Evolutionary conservation across 2,888 invertebrate species (phyloP), one percentile per base, ranked within the genome.

Genomic region (Caenorhabditis sulstoni): DNA sequence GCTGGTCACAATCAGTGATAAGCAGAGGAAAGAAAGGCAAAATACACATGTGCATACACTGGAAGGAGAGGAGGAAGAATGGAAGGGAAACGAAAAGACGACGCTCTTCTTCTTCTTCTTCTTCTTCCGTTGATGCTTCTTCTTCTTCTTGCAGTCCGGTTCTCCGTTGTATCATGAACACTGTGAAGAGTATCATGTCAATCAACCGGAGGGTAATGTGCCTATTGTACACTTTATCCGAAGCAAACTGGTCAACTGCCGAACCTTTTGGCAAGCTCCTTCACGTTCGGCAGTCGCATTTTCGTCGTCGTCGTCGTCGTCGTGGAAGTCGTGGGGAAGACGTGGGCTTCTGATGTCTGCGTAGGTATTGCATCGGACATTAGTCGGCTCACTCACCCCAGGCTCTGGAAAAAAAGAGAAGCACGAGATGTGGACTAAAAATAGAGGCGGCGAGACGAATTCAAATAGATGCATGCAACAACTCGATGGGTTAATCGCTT

Each of bases 191-290:
- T 57, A 55, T 41, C 57, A 58, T 67, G 66, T 55, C 59, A 75
- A 75, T 66, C 59, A 61, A 66, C 61, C 66, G 61, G 53, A 61
- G 50, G 53, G 61, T 57, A 67, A 67, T 67, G 58, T 61, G 53
- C 58, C 29, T 65, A 44, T 53, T 49, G 37, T 66, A 22, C 18
- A 44, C 53, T 45, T 49, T 50, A 5, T 37, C 45, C n/a, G 7
- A n/a, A n/a, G 45, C 11, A 37, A 41, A 29, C 22, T 57, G 45
- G 47, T 50, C 37, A 68, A 59, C 16, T 49, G 49, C 50, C 59
- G 52, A 18, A 78, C 78, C 78, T 61, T 52, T 73, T 78, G 44
- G 78, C 78, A 57, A 78, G 73, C 39, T 78, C 78, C 45, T 61
- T 71, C 12, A 78, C 78, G 52, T 49, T 78, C 12, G 73, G 78